Evolutionary conservation across 35 echinoderm and acorn worm species (phyloP).

Genomic region (Patiria miniata): DNA sequence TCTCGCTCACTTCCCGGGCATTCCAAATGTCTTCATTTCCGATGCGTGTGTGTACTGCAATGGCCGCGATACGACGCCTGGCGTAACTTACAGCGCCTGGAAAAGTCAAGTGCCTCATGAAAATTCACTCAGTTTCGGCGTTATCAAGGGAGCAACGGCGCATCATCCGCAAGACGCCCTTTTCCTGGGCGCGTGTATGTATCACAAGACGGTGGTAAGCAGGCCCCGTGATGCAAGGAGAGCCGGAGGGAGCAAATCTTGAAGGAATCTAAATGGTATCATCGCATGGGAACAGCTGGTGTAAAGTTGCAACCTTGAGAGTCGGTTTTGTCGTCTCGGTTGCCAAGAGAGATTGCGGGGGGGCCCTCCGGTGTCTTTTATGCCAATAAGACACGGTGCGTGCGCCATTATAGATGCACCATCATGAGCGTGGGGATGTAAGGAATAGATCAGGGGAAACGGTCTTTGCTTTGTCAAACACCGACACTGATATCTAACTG

Average conservation of each 20-base stretch:
- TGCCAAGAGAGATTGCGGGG: background rate
- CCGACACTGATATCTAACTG: too few species aligned
- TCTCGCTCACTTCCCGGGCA: background rate
- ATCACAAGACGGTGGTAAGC: background rate
- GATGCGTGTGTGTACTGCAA: background rate
- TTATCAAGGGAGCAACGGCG: background rate
- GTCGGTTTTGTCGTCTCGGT: conserved; percentile 14
- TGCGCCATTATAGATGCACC: too few species aligned
- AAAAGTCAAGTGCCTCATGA: conserved; percentile 23
- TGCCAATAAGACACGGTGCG: too few species aligned
- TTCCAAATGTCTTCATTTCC: conserved; percentile 17
- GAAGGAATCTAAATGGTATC: conserved; percentile 5
- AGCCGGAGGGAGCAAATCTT: conserved; percentile 12
- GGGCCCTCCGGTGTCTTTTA: background rate
- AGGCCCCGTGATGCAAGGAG: background rate
- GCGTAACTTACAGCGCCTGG: background rate
- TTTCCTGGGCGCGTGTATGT: background rate
- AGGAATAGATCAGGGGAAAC: too few species aligned
- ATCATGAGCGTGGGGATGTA: too few species aligned
- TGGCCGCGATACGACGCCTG: background rate
- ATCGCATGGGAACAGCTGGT: conserved; percentile 5
- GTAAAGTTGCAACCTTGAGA: conserved; percentile 28
- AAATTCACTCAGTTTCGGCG: background rate
- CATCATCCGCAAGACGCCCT: background rate
- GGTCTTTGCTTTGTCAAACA: too few species aligned